Conservation (phyloP, 2,797 vertebrate genomes). For the Phrynocephalus forsythii region DNA sequence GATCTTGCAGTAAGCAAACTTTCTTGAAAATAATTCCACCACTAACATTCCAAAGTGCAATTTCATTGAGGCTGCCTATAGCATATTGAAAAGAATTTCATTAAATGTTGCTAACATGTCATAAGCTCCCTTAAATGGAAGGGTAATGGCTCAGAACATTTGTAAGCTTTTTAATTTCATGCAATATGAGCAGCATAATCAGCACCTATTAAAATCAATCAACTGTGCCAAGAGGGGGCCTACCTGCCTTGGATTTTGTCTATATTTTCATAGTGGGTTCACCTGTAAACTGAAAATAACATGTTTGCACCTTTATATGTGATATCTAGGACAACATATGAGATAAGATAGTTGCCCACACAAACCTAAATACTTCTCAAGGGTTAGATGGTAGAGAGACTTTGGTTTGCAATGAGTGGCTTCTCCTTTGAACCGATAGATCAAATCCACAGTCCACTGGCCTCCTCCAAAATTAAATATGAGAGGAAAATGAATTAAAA, state of each 20-base stretch:
- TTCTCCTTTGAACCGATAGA: constrained; percentile 38
- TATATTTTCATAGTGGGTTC: constrained; percentile 62
- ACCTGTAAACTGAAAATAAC: constrained; percentile 52
- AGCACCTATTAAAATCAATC: constrained; percentile 81
- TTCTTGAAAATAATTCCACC: constrained; percentile 47
- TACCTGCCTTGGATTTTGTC: constrained; percentile 75
- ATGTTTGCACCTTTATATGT: constrained; percentile 4
- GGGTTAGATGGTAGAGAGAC: constrained; percentile 7
- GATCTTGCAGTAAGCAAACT: constrained; percentile 50
- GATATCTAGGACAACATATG: constrained; percentile 1
- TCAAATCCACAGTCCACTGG: constrained; percentile 14
- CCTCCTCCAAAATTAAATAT: background rate
- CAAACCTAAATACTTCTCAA: constrained; percentile 15
- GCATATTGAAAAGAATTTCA: constrained; percentile 81
- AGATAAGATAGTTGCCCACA: constrained; percentile 13
- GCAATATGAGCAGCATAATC: constrained; percentile 84
- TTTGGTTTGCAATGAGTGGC: constrained; percentile 36
- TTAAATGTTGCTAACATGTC: constrained; percentile 82
- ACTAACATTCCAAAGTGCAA: constrained; percentile 68
- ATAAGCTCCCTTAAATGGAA: constrained; percentile 82
- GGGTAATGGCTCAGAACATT: constrained; percentile 84
- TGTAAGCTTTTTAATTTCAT: constrained; percentile 88
- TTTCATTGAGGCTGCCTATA: constrained; percentile 68
- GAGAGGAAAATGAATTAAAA: constrained; percentile 10
- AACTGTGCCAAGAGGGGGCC: constrained; percentile 73